Evolutionary conservation across 2,888 invertebrate species (phyloP).

Genomic region (Cephalotes varians): DNA sequence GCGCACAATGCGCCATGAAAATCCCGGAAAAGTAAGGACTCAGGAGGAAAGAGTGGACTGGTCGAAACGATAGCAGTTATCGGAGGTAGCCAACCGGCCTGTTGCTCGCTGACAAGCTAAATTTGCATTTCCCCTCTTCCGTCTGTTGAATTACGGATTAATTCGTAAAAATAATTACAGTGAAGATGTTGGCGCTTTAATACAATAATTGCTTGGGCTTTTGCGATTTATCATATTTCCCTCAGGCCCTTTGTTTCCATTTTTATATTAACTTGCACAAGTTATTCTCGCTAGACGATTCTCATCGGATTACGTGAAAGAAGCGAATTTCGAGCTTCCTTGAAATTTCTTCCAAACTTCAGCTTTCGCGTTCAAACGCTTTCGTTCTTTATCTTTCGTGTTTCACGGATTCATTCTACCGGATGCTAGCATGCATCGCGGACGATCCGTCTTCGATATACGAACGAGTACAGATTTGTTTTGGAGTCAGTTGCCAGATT

Average conservation of each 20-base stretch:
- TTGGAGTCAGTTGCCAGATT: slow-evolving; percentile 4
- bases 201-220: neutral
- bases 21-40: slow-evolving; percentile 72
- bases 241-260: neutral
- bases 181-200: slow-evolving; percentile 20
- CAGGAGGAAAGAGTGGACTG: slow-evolving; percentile 64
- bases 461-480: slow-evolving; percentile 4
- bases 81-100: slow-evolving; percentile 78
- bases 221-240: neutral
- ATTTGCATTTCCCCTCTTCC: slow-evolving; percentile 75
- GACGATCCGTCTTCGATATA: neutral
- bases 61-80: slow-evolving; percentile 80
- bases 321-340: neutral
- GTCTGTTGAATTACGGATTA: slow-evolving; percentile 60
- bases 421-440: neutral
- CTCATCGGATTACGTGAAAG: neutral
- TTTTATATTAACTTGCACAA: slow-evolving; percentile 1
- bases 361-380: neutral
- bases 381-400: neutral
- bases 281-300: neutral
- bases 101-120: slow-evolving; percentile 76
- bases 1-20: slow-evolving; percentile 52
- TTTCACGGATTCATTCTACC: neutral
- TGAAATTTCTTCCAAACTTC: neutral
- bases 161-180: slow-evolving; percentile 62